Percentiles rank a stretch among this genome's conserved stretches.
Evolutionary conservation across 1,140 invertebrate genomes (phyloP).

Genomic region (Diuraphis noxia): DNA sequence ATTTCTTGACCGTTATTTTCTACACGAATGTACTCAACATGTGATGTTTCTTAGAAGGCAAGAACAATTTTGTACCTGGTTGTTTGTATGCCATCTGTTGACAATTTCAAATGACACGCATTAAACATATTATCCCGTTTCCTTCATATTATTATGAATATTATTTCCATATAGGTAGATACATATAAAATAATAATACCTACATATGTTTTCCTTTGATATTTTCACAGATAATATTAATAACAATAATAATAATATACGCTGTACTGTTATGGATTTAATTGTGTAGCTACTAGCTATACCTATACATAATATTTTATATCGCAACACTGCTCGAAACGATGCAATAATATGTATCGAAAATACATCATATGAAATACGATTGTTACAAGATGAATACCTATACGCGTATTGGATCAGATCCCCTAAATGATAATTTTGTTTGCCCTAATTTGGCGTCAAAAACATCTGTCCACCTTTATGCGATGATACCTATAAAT

Average conservation of each 20-base stretch:
- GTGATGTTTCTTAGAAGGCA: background rate
- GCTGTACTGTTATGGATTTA: background rate
- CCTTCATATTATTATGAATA: background rate
- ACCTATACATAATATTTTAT: background rate
- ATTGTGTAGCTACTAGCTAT: background rate
- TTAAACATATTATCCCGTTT: background rate
- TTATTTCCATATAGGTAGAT: no score
- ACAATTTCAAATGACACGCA: background rate
- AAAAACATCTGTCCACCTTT: slow-evolving; percentile 40
- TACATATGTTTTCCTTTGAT: background rate
- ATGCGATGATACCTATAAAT: background rate
- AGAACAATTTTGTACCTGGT: background rate
- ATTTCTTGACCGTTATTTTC: background rate
- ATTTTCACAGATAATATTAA: background rate
- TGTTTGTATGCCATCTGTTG: background rate
- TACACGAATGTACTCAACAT: background rate
- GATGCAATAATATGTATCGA: background rate
- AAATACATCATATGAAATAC: background rate
- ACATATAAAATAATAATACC: background rate
- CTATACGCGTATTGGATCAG: background rate
- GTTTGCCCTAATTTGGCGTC: slow-evolving; percentile 38
- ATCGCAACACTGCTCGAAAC: background rate
- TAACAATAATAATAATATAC: background rate
- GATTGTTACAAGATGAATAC: background rate
- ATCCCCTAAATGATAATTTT: slow-evolving; percentile 38